Base-by-base conservation (phyloP, 2,113 vertebrate genomes). In the Phaethon lepturus region DNA sequence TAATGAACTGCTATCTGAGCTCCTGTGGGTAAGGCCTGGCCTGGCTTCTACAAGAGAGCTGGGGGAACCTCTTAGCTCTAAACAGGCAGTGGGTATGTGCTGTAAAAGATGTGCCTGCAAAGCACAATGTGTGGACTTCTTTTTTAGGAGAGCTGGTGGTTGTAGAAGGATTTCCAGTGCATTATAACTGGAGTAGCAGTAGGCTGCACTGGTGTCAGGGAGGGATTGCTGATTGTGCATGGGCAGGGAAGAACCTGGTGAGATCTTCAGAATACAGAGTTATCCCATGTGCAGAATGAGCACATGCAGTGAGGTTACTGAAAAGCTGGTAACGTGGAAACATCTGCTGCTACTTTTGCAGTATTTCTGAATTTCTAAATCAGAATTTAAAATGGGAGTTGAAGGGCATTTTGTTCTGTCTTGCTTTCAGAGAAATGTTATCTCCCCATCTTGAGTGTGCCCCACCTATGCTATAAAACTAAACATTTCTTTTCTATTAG, bases 401-500 rank as follows among this genome's bases (percentile, higher is more conserved):
- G 44, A 87, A 85, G 23, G 56, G 35, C 0, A 0, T 23, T 81
- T 85, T 68, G 4, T 31, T 93, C 78, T 60, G 35, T 10, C 66
- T 84, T 93, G 44, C 8, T 94, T 87, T 89, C 26, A 33, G 19
- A 33, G 53, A 75, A 85, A 3, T 35, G 4, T 73, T 91, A 4
- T 2, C 33, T 53, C 9, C 24, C 68, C 44, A 31, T 81, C 13
- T 18, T 86, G 67, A 76, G 25, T 50, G 15, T 47, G 6, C 35
- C 55, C 3, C 20, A 29, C 92, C 63, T 85, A 96, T 90, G 17
- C 91, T 91, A 7, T 91, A 68, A 80, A 87, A 47, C 71, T 91
- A 55, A 96, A 72, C 10, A 16, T 90, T 82, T 52, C 26, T 95
- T 95, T 94, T 92, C 13, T 91, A 50, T 90, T 97, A 99, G 99